phyloP scores from a whole-genome alignment of 2,113 vertebrate species.

The Nestor notabilis region DNA sequence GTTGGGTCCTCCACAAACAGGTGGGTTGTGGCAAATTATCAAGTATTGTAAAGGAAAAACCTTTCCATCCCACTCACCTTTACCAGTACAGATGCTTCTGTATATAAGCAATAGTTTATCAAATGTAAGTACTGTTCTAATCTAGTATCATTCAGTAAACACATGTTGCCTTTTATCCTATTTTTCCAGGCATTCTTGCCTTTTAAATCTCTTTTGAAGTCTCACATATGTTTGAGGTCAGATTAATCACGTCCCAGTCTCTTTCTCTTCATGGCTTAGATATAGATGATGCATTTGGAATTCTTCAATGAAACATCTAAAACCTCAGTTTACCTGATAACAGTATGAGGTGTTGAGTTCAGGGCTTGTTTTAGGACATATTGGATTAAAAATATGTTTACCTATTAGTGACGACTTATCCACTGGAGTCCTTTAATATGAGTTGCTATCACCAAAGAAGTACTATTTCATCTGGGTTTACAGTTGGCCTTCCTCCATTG shows the following conservation, averaged over 20 bases:
- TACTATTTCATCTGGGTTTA: constrained; percentile 53
- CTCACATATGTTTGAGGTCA: neutral
- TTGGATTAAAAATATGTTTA: constrained; percentile 10
- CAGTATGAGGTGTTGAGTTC: neutral
- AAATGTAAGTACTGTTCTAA: neutral
- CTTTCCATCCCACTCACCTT: neutral
- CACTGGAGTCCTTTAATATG: neutral
- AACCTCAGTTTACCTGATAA: neutral
- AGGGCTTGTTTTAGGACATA: neutral
- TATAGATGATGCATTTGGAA: neutral
- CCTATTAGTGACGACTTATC: neutral
- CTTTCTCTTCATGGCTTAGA: neutral
- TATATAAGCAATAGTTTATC: neutral
- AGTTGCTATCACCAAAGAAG: constrained; percentile 12
- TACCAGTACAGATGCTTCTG: neutral
- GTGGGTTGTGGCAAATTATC: neutral
- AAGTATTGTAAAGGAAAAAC: neutral
- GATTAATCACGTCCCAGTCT: neutral
- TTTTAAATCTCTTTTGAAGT: neutral
- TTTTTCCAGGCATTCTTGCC: neutral
- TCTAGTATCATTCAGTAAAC: neutral
- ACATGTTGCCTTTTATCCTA: neutral
- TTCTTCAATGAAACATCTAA: neutral
- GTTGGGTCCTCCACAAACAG: neutral
- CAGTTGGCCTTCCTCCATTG: constrained; percentile 47